These are phyloP conservation scores for Trachelus stipa DNA, from an alignment of 2,888 invertebrate species.

Conservation along the genomic window DNA sequence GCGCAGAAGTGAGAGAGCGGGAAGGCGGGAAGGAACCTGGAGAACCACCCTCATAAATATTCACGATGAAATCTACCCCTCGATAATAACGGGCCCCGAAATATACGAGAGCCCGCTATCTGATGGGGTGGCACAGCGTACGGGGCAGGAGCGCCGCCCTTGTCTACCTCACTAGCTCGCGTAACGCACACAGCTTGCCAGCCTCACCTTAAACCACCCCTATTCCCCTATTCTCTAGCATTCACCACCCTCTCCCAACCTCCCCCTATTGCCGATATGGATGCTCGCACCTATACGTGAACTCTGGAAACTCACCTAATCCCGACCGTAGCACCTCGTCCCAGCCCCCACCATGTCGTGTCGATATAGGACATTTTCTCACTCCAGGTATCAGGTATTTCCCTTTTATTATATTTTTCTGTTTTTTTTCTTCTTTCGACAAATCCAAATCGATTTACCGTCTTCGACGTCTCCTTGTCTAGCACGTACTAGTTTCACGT, in stretches of 20 bases:
- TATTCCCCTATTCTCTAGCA: slow-evolving; percentile 24
- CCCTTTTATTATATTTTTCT: background rate
- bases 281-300: background rate
- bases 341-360: background rate
- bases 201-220: slow-evolving; percentile 30
- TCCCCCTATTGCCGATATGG: background rate
- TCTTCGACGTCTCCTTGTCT: background rate
- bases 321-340: background rate
- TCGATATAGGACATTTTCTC: background rate
- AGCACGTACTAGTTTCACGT: background rate
- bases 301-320: slow-evolving; percentile 2
- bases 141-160: slow-evolving; percentile 26
- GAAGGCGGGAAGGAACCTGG: slow-evolving; percentile 32
- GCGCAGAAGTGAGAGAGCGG: slow-evolving; percentile 23
- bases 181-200: slow-evolving; percentile 14
- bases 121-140: slow-evolving; percentile 37
- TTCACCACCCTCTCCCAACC: background rate
- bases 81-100: slow-evolving; percentile 64
- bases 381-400: background rate
- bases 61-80: slow-evolving; percentile 65
- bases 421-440: background rate
- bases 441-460: background rate
- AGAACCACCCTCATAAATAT: slow-evolving; percentile 62
- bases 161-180: slow-evolving; percentile 42
- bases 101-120: slow-evolving; percentile 54